phyloP scores from a whole-genome alignment of 2,113 vertebrate species.

The Labeo rohita region DNA sequence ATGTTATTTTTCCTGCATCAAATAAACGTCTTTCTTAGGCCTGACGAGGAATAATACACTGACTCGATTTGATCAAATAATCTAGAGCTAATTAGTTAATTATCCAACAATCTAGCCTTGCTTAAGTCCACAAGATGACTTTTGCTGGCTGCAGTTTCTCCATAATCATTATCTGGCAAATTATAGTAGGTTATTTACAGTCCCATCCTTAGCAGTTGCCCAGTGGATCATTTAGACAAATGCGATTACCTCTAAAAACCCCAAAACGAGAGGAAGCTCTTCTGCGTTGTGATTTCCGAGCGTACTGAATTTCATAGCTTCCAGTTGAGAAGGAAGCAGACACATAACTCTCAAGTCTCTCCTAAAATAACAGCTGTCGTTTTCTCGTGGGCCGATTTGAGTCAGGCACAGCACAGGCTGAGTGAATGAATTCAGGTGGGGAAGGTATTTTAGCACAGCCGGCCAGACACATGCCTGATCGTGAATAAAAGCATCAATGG shows the following conservation, averaged over 20 bases:
- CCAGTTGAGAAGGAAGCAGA: constrained; percentile 36
- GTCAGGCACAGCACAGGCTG: background rate
- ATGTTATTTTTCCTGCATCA: background rate
- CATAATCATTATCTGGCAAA: constrained; percentile 22
- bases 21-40: background rate
- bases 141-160: background rate
- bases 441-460: constrained; percentile 16
- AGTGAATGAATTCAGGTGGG: constrained; percentile 36
- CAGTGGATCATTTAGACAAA: constrained; percentile 45
- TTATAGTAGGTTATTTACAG: constrained; percentile 23
- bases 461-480: constrained; percentile 21
- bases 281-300: constrained; percentile 27
- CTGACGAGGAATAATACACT: background rate
- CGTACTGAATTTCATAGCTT: constrained; percentile 40
- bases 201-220: constrained; percentile 12
- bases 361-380: constrained; percentile 29
- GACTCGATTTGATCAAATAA: background rate
- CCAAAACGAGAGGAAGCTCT: constrained; percentile 22
- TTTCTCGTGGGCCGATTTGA: constrained; percentile 11
- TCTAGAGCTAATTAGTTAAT: background rate
- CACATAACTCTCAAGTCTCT: constrained; percentile 40
- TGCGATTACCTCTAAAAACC: constrained; percentile 9
- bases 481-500: constrained; percentile 36
- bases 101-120: background rate
- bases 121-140: background rate